phyloP scores from a whole-genome alignment of 2,888 invertebrate genomes.

The Drosophila acutilabella region DNA sequence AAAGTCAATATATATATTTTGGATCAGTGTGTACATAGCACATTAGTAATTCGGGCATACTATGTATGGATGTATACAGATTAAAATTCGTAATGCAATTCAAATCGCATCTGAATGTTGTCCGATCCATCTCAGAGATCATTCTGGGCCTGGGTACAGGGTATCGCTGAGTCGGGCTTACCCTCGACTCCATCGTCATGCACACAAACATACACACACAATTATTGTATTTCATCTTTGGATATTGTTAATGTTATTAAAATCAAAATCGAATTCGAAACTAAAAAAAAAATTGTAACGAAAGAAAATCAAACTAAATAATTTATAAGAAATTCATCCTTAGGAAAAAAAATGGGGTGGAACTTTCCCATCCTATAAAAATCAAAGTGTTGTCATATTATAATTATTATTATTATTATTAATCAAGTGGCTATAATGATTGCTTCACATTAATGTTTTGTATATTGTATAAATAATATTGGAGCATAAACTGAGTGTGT shows the following conservation, averaged over 20 bases:
- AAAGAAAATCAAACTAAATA: slow-evolving; percentile 8
- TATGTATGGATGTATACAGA: slow-evolving; percentile 11
- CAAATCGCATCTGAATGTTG: not conserved
- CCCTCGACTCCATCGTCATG: slow-evolving; percentile 4
- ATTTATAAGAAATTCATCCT: slow-evolving; percentile 14
- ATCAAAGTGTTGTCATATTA: slow-evolving; percentile 22
- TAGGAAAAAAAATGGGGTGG: slow-evolving; percentile 4
- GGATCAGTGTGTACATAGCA: slow-evolving; percentile 12
- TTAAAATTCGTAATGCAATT: slow-evolving; percentile 2
- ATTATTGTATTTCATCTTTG: slow-evolving; percentile 9
- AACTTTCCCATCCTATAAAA: not conserved
- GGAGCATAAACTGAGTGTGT: slow-evolving; percentile 39
- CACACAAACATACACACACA: not conserved
- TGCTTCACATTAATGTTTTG: slow-evolving; percentile 40
- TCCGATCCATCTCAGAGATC: not conserved
- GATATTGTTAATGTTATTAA: slow-evolving; percentile 21
- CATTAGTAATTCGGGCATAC: slow-evolving; percentile 10
- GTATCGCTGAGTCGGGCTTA: slow-evolving; percentile 3
- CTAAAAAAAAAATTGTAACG: not conserved
- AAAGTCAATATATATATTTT: not conserved
- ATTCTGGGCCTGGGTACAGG: slow-evolving; percentile 11
- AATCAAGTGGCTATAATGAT: slow-evolving; percentile 26
- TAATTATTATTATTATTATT: slow-evolving; percentile 18
- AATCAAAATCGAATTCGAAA: not conserved
- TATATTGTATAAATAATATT: slow-evolving; percentile 50